Percentiles rank a stretch among this genome's conserved stretches.
phyloP scores from a whole-genome alignment of 2,888 invertebrate species.

The Ctena decussata region DNA sequence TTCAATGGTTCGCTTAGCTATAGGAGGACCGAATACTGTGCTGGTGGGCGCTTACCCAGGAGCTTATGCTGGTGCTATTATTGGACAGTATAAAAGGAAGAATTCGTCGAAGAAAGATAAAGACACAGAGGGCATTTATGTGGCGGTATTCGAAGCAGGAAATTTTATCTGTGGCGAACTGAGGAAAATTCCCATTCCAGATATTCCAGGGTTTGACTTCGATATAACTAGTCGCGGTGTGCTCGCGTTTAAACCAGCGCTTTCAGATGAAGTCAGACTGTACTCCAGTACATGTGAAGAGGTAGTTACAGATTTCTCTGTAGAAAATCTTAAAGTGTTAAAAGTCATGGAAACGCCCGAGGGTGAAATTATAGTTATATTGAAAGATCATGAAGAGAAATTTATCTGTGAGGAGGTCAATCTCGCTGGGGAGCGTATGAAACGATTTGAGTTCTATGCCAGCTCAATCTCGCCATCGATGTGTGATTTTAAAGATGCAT shows the following conservation, averaged over 20 bases:
- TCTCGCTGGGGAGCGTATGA: conserved; percentile 40
- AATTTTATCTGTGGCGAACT: conserved; percentile 61
- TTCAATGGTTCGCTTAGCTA: conserved; percentile 53
- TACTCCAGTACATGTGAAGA: conserved; percentile 44
- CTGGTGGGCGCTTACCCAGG: conserved; percentile 62
- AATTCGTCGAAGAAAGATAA: conserved; percentile 57
- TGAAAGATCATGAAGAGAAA: conserved; percentile 39
- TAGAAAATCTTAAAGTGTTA: conserved; percentile 35
- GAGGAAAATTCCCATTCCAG: conserved; percentile 60
- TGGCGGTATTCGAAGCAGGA: conserved; percentile 54
- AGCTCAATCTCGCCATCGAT: conserved; percentile 14
- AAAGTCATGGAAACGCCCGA: conserved; percentile 57
- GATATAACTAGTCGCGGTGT: conserved; percentile 53
- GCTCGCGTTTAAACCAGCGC: conserved; percentile 48
- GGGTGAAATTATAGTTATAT: conserved; percentile 37
- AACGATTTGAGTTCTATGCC: conserved; percentile 41
- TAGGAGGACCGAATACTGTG: conserved; percentile 54
- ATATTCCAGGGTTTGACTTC: conserved; percentile 61
- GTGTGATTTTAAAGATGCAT: conserved; percentile 53
- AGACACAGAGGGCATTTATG: conserved; percentile 54
- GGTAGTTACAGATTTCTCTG: conserved; percentile 39
- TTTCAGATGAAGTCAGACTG: conserved; percentile 40
- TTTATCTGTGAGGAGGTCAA: conserved; percentile 49
- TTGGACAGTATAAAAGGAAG: conserved; percentile 52
- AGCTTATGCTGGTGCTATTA: conserved; percentile 52